Conservation (phyloP, 1,140 invertebrate species). For the Elysia chlorotica region DNA sequence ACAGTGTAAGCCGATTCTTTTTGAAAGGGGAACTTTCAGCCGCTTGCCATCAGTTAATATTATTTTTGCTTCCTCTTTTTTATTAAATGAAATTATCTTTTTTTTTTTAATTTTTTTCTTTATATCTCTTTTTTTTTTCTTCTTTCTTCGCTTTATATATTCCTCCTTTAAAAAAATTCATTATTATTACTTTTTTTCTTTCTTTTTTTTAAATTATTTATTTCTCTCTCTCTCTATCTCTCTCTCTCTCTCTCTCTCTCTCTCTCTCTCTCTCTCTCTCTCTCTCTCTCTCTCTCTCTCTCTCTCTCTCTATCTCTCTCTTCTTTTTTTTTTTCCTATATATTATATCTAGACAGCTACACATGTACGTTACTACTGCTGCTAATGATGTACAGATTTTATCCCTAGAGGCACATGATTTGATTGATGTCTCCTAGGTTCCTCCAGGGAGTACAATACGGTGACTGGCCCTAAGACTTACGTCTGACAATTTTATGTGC, state of each 20-base stretch:
- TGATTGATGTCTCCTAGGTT: no score
- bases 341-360: no score
- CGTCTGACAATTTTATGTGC: no score
- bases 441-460: no score
- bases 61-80: slow-evolving; percentile 1
- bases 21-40: background rate
- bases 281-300: slow-evolving; percentile 1
- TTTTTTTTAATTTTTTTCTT: background rate
- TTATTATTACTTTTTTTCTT: background rate
- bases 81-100: background rate
- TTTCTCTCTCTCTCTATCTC: slow-evolving; percentile 4
- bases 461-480: no score
- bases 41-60: background rate
- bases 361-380: no score
- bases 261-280: background rate
- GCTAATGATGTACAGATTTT: no score
- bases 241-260: background rate
- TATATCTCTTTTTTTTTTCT: background rate
- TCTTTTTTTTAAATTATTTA: background rate
- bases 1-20: no score
- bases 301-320: slow-evolving; percentile 2
- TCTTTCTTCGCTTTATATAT: background rate
- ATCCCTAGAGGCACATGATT: no score
- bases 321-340: background rate
- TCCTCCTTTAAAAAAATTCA: background rate